These are phyloP conservation scores for Lagria hirta DNA, from an alignment of 2,888 invertebrate species.

Conservation along the genomic window DNA sequence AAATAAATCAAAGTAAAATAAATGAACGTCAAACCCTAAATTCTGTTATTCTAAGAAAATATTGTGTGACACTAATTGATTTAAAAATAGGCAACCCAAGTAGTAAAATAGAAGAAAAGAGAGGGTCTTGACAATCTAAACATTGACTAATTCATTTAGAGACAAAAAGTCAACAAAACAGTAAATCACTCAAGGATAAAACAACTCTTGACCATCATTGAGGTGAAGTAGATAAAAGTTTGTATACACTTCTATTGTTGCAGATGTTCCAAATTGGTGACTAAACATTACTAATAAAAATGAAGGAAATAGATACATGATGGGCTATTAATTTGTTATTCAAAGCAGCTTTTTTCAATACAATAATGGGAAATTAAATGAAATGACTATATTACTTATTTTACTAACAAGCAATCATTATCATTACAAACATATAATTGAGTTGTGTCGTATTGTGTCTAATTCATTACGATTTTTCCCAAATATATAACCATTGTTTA, in stretches of 20 bases:
- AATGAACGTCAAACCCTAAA: too few species aligned
- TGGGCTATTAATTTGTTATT: constrained; percentile 20
- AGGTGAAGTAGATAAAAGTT: constrained; percentile 17
- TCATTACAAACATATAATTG: constrained; percentile 26
- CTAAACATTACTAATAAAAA: constrained; percentile 13
- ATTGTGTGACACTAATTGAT: too few species aligned
- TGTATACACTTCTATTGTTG: constrained; percentile 11
- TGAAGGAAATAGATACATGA: constrained; percentile 17
- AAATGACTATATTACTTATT: constrained; percentile 26
- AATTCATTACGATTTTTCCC: constrained; percentile 22
- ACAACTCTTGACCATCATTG: constrained; percentile 15
- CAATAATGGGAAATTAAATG: constrained; percentile 15
- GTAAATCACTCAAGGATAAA: constrained; percentile 24
- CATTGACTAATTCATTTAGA: constrained; percentile 18
- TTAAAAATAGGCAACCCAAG: too few species aligned
- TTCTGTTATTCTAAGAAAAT: too few species aligned
- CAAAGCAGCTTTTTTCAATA: constrained; percentile 15
- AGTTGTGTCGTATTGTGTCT: constrained; percentile 21
- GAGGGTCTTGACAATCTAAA: too few species aligned
- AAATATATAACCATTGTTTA: constrained; percentile 35
- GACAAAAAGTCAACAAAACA: constrained; percentile 22
- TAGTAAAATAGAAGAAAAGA: too few species aligned
- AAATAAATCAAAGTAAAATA: too few species aligned
- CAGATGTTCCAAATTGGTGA: constrained; percentile 20
- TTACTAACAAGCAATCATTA: constrained; percentile 22